A percentile compares a stretch with the other conserved stretches of the same genome.
phyloP scores from a whole-genome alignment of 2,797 vertebrate species.

The Melanotaenia trifasciata region DNA sequence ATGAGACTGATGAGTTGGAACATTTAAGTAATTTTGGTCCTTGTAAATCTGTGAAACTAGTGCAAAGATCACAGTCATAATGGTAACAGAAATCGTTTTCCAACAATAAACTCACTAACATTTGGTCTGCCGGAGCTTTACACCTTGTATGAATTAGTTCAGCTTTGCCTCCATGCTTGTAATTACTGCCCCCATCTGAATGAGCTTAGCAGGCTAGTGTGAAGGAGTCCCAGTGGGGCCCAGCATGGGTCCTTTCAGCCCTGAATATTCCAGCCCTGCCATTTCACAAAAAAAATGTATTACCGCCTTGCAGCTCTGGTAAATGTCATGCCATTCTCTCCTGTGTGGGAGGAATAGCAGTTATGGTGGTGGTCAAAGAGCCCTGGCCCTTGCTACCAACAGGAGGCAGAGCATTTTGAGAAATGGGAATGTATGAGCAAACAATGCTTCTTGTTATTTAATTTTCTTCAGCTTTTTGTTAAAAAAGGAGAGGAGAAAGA shows the following conservation, averaged over 20 bases:
- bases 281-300: constrained; percentile 77
- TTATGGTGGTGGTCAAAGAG: constrained; percentile 74
- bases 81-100: constrained; percentile 44
- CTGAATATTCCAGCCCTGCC: constrained; percentile 80
- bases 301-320: constrained; percentile 78
- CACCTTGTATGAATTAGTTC: constrained; percentile 83
- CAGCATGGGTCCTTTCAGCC: constrained; percentile 83
- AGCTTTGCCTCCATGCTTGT: constrained; percentile 77
- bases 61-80: constrained; percentile 50
- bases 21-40: constrained; percentile 30
- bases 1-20: constrained; percentile 49
- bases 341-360: constrained; percentile 78
- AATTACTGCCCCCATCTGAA: constrained; percentile 83
- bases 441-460: constrained; percentile 57
- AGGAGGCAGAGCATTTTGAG: constrained; percentile 66
- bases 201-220: constrained; percentile 78
- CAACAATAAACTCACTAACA: constrained; percentile 61
- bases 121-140: constrained; percentile 65
- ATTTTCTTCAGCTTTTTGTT: constrained; percentile 22
- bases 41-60: constrained; percentile 46
- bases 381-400: constrained; percentile 65
- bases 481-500: constrained; percentile 1
- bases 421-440: constrained; percentile 64
- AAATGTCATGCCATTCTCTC: constrained; percentile 85
- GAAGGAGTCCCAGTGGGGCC: constrained; percentile 79